phyloP scores from a whole-genome alignment of 2,888 invertebrate genomes.

The Lepidocyrtinus sp. region DNA sequence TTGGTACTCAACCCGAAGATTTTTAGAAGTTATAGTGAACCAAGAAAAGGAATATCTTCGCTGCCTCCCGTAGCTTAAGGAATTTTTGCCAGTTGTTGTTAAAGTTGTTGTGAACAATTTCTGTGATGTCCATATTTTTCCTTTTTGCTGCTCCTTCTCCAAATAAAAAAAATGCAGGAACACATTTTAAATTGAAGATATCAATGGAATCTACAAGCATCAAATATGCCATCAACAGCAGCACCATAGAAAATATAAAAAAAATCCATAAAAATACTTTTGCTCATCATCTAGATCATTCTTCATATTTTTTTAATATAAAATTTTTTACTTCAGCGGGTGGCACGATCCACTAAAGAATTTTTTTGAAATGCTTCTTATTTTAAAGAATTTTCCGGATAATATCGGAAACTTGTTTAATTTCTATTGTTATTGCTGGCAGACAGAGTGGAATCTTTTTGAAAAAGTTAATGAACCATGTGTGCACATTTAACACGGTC shows the following conservation, averaged over 20 bases:
- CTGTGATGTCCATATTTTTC: constrained; percentile 33
- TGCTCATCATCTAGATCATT: constrained; percentile 56
- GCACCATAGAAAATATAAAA: not conserved
- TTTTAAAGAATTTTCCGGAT: constrained; percentile 32
- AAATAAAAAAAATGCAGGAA: constrained; percentile 26
- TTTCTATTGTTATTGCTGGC: constrained; percentile 43
- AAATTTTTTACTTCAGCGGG: constrained; percentile 30
- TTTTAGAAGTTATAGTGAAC: too few species aligned
- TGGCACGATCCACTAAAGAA: constrained; percentile 43
- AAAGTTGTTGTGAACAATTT: constrained; percentile 51
- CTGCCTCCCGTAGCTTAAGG: constrained; percentile 51
- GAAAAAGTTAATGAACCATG: constrained; percentile 1
- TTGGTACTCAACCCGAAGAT: too few species aligned
- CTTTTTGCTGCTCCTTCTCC: not conserved
- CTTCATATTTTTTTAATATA: constrained; percentile 21
- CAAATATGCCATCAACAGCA: not conserved
- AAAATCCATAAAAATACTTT: constrained; percentile 34
- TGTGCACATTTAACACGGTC: constrained; percentile 8
- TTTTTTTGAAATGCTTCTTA: not conserved
- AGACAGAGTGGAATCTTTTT: constrained; percentile 53
- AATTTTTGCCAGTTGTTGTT: constrained; percentile 56
- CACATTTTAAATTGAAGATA: constrained; percentile 41
- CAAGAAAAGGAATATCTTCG: constrained; percentile 33
- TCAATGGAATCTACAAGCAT: constrained; percentile 19
- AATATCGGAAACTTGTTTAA: constrained; percentile 37